A percentile compares a stretch with the other conserved stretches of the same genome.
Evolutionary conservation across 2,113 vertebrate species (phyloP).

Genomic region (Chloropsis cyanopogon): DNA sequence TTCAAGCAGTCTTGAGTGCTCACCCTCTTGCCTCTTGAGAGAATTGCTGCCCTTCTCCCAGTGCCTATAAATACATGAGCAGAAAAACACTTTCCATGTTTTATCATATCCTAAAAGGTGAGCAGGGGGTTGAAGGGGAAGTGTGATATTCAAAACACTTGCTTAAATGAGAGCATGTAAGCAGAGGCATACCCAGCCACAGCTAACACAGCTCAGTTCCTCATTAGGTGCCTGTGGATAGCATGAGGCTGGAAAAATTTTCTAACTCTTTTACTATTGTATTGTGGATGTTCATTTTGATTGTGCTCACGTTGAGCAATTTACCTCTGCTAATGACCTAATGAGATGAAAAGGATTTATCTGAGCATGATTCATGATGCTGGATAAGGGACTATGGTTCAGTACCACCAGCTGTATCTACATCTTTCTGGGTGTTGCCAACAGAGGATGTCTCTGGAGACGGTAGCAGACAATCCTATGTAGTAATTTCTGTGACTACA

Average conservation of each 20-base stretch:
- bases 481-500: neutral
- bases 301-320: neutral
- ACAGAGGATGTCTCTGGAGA: neutral
- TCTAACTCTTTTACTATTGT: neutral
- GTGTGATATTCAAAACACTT: neutral
- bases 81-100: neutral
- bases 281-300: neutral
- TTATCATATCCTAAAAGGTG: neutral
- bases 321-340: neutral
- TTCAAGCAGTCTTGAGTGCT: neutral
- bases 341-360: neutral
- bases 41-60: neutral
- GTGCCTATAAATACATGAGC: neutral
- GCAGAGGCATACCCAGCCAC: neutral
- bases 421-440: neutral
- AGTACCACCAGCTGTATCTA: neutral
- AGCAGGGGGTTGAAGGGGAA: neutral
- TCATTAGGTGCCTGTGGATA: accelerated
- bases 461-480: accelerated
- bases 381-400: neutral
- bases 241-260: neutral
- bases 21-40: neutral
- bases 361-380: neutral
- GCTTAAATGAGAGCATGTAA: neutral
- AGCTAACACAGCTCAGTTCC: neutral